Evolutionary conservation across 2,888 invertebrate species (phyloP).

Genomic region (Ochropleura plecta): DNA sequence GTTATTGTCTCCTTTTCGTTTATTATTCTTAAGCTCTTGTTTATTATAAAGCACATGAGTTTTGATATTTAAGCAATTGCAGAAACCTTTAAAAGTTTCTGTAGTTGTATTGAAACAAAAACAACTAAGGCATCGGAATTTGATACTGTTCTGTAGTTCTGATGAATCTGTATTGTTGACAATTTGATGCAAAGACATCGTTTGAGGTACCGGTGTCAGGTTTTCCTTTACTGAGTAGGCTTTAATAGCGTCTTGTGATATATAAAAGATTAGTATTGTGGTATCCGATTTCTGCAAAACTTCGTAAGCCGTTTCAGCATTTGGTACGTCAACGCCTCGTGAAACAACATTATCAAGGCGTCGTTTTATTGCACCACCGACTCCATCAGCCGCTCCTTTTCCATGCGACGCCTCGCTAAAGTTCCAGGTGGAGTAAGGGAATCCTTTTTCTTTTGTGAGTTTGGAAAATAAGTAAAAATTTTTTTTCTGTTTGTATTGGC

Average conservation of each 20-base stretch:
- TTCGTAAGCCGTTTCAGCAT: slow-evolving; percentile 23
- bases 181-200: slow-evolving; percentile 17
- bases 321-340: slow-evolving; percentile 13
- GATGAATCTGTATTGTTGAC: too few species aligned
- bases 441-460: not conserved
- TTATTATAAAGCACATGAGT: slow-evolving; percentile 5
- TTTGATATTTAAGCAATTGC: slow-evolving; percentile 14
- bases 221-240: slow-evolving; percentile 9
- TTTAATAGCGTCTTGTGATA: slow-evolving; percentile 13
- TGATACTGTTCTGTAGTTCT: slow-evolving; percentile 10
- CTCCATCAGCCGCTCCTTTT: not conserved
- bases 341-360: not conserved
- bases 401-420: slow-evolving; percentile 4
- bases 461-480: slow-evolving; percentile 5
- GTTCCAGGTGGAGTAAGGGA: slow-evolving; percentile 11
- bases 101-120: too few species aligned
- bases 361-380: slow-evolving; percentile 14
- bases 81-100: too few species aligned
- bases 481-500: slow-evolving; percentile 7
- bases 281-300: slow-evolving; percentile 16
- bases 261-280: slow-evolving; percentile 15
- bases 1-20: slow-evolving; percentile 22
- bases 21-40: slow-evolving; percentile 20
- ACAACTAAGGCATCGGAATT: slow-evolving; percentile 50
- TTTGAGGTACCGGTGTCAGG: slow-evolving; percentile 25